Evolutionary conservation across 2,797 vertebrate species (phyloP), one percentile per base, ranked within the genome.

Genomic region (Pelobates cultripes): DNA sequence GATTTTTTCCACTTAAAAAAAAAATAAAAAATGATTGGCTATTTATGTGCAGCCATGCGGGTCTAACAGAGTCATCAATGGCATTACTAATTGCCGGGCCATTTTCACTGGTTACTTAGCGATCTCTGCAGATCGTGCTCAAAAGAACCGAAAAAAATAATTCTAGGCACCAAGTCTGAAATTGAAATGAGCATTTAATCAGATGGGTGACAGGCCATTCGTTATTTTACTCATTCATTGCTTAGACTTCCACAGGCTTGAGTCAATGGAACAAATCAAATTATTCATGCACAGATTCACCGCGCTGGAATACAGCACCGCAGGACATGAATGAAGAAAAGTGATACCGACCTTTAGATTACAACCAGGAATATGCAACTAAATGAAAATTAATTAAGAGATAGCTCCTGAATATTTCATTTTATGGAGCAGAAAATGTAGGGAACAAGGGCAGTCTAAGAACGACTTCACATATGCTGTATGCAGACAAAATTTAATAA

Each of bases 241-340:
- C 94, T 92, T 86, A 87, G 85, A 85, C 88, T 78, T 89, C 86
- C 88, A 90, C 87, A 87, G 85, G 89, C 84, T 80, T 87, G 73
- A 88, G 89, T 92, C 89, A 89, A 93, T 86, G 86, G 90, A 89
- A 87, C 89, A 94, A 94, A 96, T 95, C 93, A 91, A 93, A 95
- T 96, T 95, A 94, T 92, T 93, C 91, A 91, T 85, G 91, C 92
- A 93, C 87, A 77, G 84, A 86, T 91, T 91, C 86, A 87, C 86
- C 44, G 89, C 86, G 72, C 75, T 74, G 70, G 12, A 83, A 63
- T 41, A 78, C 53, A 83, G 72, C 76, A 69, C 81, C 45, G 28
- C 40, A 13, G 75, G 76, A 68, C 70, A 78, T 78, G 77, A 79
- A 75, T 70, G 15, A 9, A 64, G 76, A n/a, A 78, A 53, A 74